Base-by-base conservation (phyloP, 2,888 invertebrate genomes). In the Candidula unifasciata region DNA sequence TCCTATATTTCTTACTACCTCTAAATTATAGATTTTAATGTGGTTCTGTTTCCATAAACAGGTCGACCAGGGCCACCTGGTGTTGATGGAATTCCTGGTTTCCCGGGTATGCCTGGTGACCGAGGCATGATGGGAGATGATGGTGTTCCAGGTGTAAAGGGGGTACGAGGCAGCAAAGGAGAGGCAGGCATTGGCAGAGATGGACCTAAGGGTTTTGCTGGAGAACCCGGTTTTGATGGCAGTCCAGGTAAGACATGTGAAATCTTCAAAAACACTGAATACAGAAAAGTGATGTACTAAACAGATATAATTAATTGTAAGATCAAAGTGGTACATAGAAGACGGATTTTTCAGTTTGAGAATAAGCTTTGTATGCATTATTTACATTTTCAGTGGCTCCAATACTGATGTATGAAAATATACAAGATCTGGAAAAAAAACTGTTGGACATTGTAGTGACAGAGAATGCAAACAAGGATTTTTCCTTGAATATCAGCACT, bases 21-120 rank as follows among this genome's bases (percentile, higher is more conserved):
- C 27, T 30, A 27, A 6, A 13, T 68, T 68, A 27, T 30, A 68
- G n/a, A 68, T 69, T 69, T 3, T 69, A 16, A 16, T 69, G 69
- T 35, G 2, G 18, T 10, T 69, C 30, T 54, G 18, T 54, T 27
- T 54, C 54, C n/a, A n/a, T 30, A 27, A 8, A 52, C 52, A 74
- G 74, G 74, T 33, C 74, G 74, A 1, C 74, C 74, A 44, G 74
- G 74, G 30, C 33, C 82, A 16, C 88, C 88, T 16, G 93, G 92
- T 30, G 87, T 88, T 18, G 87, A 88, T 82, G 94, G 93, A 87
- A 85, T 89, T 27, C 90, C 90, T 76, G 93, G 93, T 64, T 84
- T 87, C 18, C 90, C 91, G 66, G 94, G 93, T 85, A 89, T 89
- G 60, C 82, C 86, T 44, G 91, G 91, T 44, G 66, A 86, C 13